These are phyloP conservation scores for Habroteleia sp. DNA, from an alignment of 2,888 invertebrate genomes.

Conservation along the genomic window DNA sequence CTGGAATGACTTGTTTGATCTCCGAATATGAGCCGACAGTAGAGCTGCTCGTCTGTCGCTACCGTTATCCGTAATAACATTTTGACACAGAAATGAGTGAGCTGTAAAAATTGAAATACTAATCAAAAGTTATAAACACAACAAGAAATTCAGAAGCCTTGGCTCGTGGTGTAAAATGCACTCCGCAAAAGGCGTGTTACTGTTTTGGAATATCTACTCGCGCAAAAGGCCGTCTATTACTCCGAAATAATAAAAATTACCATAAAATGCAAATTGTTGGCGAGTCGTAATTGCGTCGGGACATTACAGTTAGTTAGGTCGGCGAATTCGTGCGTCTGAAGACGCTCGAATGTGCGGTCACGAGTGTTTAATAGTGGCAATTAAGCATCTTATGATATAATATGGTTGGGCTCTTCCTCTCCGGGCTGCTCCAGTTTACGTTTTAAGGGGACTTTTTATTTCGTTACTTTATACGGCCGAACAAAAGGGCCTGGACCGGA, in stretches of 20 bases:
- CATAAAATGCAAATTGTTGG: conserved; percentile 26
- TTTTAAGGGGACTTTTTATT: conserved; percentile 37
- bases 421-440: conserved; percentile 48
- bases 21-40: background rate
- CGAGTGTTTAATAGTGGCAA: conserved; percentile 45
- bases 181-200: conserved; percentile 11
- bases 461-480: conserved; percentile 41
- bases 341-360: conserved; percentile 11
- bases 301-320: conserved; percentile 29
- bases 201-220: conserved; percentile 12
- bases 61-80: conserved; percentile 1
- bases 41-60: background rate
- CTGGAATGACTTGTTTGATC: too few relatives aligned
- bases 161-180: conserved; percentile 2
- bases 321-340: conserved; percentile 22
- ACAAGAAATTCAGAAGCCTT: conserved; percentile 10
- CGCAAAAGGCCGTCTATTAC: conserved; percentile 32
- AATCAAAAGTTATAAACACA: conserved; percentile 14
- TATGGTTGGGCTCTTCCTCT: conserved; percentile 15
- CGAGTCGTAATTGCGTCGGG: conserved; percentile 4
- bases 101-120: conserved; percentile 9
- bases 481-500: conserved; percentile 59
- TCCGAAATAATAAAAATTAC: conserved; percentile 37
- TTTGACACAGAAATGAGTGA: background rate
- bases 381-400: conserved; percentile 46